A percentile compares a stretch with the other conserved stretches of the same genome.
Conservation (phyloP, 1,140 invertebrate genomes). For the Helicorthomorpha holstii region DNA sequence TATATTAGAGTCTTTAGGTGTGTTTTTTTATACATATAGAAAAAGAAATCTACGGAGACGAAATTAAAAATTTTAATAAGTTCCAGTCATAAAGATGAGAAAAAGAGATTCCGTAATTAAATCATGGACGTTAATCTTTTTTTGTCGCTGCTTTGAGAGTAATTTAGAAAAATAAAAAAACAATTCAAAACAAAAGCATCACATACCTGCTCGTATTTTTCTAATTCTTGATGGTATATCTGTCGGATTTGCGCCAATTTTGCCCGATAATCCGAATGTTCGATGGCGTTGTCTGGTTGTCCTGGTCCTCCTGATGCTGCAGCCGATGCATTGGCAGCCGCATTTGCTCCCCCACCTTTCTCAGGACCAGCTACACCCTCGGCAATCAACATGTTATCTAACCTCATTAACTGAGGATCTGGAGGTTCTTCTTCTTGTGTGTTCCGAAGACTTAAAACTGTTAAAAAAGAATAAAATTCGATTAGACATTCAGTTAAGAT, state of each 20-base stretch:
- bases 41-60: too few species aligned
- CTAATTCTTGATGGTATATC: constrained; percentile 97
- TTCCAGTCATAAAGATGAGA: too few species aligned
- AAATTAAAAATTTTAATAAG: too few species aligned
- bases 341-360: constrained; percentile 81
- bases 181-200: too few species aligned
- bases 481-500: too few species aligned
- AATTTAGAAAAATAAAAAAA: too few species aligned
- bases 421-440: constrained; percentile 97
- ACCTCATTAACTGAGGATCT: constrained; percentile 93
- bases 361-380: constrained; percentile 97
- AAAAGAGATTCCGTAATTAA: too few species aligned
- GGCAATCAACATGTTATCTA: constrained; percentile 99
- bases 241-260: constrained; percentile 98
- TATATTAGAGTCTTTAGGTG: too few species aligned
- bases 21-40: too few species aligned
- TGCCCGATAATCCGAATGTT: constrained; percentile 97
- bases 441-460: constrained; percentile 85
- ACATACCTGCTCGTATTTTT: constrained; percentile 90
- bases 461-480: constrained; percentile 15
- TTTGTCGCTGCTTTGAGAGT: too few species aligned
- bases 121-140: too few species aligned
- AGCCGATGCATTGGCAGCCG: constrained; percentile 74
- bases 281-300: constrained; percentile 81
- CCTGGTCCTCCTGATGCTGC: constrained; percentile 53